Evolutionary conservation across 2,113 vertebrate genomes (phyloP).

Genomic region (Rhipidura dahli): DNA sequence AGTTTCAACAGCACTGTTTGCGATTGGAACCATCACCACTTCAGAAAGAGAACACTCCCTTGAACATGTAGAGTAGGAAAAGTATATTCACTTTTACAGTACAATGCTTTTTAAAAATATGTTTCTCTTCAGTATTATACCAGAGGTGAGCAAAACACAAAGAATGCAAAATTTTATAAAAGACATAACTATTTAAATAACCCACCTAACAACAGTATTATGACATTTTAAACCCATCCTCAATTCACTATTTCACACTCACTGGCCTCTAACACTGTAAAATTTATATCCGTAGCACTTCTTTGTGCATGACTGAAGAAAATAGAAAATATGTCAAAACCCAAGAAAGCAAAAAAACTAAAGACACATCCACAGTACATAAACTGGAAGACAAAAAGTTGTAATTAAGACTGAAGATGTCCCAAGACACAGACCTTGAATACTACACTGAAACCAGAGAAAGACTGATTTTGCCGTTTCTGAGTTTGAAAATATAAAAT

Average conservation of each 20-base stretch:
- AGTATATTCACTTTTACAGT: background rate
- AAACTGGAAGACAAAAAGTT: background rate
- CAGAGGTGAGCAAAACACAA: background rate
- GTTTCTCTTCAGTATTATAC: background rate
- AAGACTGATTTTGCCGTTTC: background rate
- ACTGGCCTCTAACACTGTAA: background rate
- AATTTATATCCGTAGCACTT: background rate
- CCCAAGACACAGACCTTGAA: background rate
- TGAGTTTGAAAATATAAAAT: background rate
- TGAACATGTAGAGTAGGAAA: background rate
- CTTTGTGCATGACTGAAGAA: background rate
- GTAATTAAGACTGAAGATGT: background rate
- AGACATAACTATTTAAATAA: background rate
- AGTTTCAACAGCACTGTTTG: background rate
- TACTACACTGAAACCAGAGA: background rate
- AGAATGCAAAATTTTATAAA: background rate
- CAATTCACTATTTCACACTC: background rate
- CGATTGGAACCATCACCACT: background rate
- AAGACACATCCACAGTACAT: background rate
- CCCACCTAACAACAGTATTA: background rate
- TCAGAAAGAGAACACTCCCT: background rate
- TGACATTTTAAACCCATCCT: background rate
- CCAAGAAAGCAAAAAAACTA: background rate
- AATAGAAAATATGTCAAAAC: background rate
- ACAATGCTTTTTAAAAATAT: background rate